A percentile compares a stretch with the other conserved stretches of the same genome.
Evolutionary conservation across 2,888 invertebrate species (phyloP).

Genomic region (Drosophila algonquin): DNA sequence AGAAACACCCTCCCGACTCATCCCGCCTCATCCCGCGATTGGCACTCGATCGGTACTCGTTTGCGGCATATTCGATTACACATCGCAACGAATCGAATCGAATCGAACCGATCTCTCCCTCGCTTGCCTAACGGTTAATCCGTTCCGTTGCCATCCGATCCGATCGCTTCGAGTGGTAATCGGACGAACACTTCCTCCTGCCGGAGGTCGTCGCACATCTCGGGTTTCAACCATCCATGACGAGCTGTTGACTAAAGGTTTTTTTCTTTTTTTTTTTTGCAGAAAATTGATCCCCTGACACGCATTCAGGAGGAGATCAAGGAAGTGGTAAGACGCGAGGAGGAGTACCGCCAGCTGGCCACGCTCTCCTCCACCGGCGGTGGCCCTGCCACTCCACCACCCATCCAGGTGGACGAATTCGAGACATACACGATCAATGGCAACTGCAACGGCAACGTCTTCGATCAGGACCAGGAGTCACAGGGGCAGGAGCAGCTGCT

Average conservation of each 20-base stretch:
- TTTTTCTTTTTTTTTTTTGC: conserved; percentile 81
- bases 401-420: conserved; percentile 39
- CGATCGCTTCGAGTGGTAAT: neutral
- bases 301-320: conserved; percentile 95
- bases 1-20: neutral
- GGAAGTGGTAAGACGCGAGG: conserved; percentile 92
- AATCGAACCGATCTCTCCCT: conserved; percentile 36
- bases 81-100: conserved; percentile 39
- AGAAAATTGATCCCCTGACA: conserved; percentile 89
- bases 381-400: conserved; percentile 28
- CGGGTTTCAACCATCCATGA: neutral
- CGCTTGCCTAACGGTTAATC: conserved; percentile 10
- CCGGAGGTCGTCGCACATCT: neutral
- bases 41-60: conserved; percentile 9
- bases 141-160: conserved; percentile 4
- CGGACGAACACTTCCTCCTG: neutral
- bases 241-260: neutral
- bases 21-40: neutral
- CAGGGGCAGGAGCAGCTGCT: conserved; percentile 10
- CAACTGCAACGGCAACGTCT: conserved; percentile 49
- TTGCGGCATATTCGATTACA: conserved; percentile 55
- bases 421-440: conserved; percentile 47
- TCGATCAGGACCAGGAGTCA: conserved; percentile 25
- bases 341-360: conserved; percentile 87
- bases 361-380: conserved; percentile 72